Percentiles rank a stretch among this genome's conserved stretches.
Evolutionary conservation across 2,797 vertebrate species (phyloP).

Genomic region (Pipistrellus pipistrellus): DNA sequence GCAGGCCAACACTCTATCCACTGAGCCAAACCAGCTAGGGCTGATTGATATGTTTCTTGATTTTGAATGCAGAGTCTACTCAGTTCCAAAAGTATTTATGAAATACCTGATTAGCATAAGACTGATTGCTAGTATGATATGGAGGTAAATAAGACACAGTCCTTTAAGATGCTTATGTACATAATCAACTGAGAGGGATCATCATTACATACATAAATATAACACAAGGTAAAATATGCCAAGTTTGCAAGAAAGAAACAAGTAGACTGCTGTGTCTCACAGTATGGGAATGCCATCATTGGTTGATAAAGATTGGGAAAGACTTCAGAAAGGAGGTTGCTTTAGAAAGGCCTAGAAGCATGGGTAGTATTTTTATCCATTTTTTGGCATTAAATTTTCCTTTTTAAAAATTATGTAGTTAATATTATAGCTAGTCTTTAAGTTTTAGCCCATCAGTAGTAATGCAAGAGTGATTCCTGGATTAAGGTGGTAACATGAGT

Average conservation of each 20-base stretch:
- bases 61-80: slow-evolving; percentile 28
- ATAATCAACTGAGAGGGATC: not conserved
- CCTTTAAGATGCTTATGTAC: not conserved
- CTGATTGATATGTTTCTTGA: not conserved
- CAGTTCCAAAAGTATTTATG: slow-evolving; percentile 50
- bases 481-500: not conserved
- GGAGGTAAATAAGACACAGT: slow-evolving; percentile 7
- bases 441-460: slow-evolving; percentile 2
- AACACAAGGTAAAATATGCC: not conserved
- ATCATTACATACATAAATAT: not conserved
- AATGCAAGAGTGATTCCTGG: slow-evolving; percentile 3
- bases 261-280: not conserved
- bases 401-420: not conserved
- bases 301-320: slow-evolving; percentile 9
- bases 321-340: slow-evolving; percentile 30
- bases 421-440: slow-evolving; percentile 36
- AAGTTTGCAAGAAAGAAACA: not conserved
- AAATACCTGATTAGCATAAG: not conserved
- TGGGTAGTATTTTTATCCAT: not conserved
- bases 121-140: not conserved
- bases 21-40: too few species aligned
- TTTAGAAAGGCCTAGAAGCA: slow-evolving; percentile 36
- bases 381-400: slow-evolving; percentile 23
- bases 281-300: not conserved
- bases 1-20: too few species aligned